These are phyloP conservation scores for Aythya baeri DNA, from an alignment of 2,113 vertebrate genomes.

Conservation along the genomic window DNA sequence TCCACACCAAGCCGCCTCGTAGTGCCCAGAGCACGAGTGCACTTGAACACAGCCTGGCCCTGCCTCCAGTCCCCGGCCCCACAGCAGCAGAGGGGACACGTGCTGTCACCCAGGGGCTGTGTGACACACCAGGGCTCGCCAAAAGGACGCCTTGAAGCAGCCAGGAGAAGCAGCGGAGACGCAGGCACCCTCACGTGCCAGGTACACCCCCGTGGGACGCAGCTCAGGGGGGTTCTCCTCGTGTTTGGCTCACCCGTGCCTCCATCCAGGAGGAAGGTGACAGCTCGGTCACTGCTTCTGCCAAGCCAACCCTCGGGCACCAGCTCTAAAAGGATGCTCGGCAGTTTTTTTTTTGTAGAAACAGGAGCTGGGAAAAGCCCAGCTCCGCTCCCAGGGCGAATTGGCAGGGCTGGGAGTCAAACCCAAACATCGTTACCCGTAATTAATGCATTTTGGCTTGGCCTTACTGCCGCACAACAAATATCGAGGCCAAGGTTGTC, in stretches of 20 bases:
- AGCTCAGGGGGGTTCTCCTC: not conserved
- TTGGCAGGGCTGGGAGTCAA: not conserved
- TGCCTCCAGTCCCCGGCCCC: no score
- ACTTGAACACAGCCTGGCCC: accelerated
- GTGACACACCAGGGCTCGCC: no score
- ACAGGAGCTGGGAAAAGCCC: not conserved
- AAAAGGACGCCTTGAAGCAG: not conserved
- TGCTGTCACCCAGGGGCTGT: no score
- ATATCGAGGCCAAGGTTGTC: not conserved
- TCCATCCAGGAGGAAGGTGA: not conserved
- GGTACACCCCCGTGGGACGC: not conserved
- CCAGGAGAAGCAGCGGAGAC: not conserved
- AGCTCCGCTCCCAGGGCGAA: not conserved
- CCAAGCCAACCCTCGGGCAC: not conserved
- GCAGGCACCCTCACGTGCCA: not conserved
- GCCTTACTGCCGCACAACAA: not conserved
- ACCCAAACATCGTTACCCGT: not conserved
- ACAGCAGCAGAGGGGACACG: no score
- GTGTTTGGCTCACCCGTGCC: not conserved
- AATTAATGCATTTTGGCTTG: conserved; percentile 33
- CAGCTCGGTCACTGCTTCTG: not conserved
- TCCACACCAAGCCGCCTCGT: accelerated
- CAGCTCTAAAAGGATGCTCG: not conserved
- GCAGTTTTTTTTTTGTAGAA: conserved; percentile 10
- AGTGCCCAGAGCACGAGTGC: accelerated